These are phyloP conservation scores for Acleris literana DNA, from an alignment of 2,888 invertebrate genomes.

Conservation along the genomic window DNA sequence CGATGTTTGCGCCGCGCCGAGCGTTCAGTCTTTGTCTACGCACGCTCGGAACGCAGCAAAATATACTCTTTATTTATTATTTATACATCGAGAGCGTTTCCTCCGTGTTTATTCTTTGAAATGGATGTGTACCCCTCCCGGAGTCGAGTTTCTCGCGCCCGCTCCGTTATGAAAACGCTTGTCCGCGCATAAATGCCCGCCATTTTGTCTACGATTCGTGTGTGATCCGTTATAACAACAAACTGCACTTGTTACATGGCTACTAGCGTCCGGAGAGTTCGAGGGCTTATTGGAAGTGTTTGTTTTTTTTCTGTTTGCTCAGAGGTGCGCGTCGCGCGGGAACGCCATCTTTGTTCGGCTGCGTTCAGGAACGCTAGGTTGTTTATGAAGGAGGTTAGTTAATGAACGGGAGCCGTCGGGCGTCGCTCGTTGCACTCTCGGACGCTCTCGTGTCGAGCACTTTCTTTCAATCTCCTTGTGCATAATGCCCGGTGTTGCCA, in stretches of 20 bases:
- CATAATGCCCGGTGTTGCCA: slow-evolving; percentile 75
- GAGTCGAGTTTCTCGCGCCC: slow-evolving; percentile 53
- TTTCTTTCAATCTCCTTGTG: slow-evolving; percentile 80
- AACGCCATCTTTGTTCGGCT: slow-evolving; percentile 54
- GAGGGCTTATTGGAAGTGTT: slow-evolving; percentile 55
- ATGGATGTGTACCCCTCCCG: slow-evolving; percentile 71
- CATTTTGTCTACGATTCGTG: slow-evolving; percentile 58
- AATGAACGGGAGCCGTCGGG: slow-evolving; percentile 73
- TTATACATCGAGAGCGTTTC: slow-evolving; percentile 78
- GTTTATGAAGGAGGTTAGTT: slow-evolving; percentile 72
- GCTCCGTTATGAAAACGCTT: slow-evolving; percentile 60
- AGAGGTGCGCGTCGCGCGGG: slow-evolving; percentile 50
- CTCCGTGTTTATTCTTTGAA: slow-evolving; percentile 77
- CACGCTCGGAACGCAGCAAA: slow-evolving; percentile 69
- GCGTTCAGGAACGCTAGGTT: slow-evolving; percentile 57
- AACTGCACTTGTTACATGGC: slow-evolving; percentile 54
- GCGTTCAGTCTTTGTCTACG: slow-evolving; percentile 75
- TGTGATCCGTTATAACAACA: slow-evolving; percentile 67
- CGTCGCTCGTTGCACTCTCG: slow-evolving; percentile 79
- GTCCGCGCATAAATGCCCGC: slow-evolving; percentile 56
- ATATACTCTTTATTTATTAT: slow-evolving; percentile 79
- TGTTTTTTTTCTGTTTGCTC: slow-evolving; percentile 62
- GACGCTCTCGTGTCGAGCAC: slow-evolving; percentile 77
- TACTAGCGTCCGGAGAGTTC: slow-evolving; percentile 50
- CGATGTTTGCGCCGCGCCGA: slow-evolving; percentile 62